Evolutionary conservation across 2,797 vertebrate species (phyloP).

Genomic region (Agapornis canus): DNA sequence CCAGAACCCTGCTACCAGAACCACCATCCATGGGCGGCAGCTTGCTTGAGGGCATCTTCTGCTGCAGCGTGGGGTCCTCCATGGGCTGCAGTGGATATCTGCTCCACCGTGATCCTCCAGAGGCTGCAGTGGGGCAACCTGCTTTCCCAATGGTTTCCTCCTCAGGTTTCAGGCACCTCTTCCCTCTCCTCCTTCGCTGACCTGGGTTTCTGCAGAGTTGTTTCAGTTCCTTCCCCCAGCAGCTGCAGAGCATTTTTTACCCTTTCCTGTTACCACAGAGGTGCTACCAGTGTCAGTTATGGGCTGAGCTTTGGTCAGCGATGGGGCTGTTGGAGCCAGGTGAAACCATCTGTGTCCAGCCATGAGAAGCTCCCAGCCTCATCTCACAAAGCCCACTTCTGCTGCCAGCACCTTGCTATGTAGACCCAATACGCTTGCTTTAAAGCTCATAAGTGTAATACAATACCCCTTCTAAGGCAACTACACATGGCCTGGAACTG

Average conservation of each 20-base stretch:
- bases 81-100: neutral
- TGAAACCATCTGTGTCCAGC: neutral
- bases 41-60: neutral
- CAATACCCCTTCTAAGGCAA: neutral
- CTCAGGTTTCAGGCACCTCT: neutral
- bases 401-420: neutral
- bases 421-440: neutral
- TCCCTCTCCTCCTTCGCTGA: neutral
- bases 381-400: neutral
- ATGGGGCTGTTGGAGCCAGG: neutral
- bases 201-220: neutral
- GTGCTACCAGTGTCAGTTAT: neutral
- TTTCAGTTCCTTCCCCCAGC: neutral
- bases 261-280: neutral
- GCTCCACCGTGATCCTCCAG: fast-evolving
- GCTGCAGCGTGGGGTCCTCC: neutral
- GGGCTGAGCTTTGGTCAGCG: neutral
- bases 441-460: neutral
- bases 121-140: neutral
- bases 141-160: neutral
- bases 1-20: neutral
- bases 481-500: neutral
- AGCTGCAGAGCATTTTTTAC: neutral
- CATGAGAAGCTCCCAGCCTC: neutral
- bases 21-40: neutral